Conservation (phyloP, 2,797 vertebrate genomes). For the Limnodromus scolopaceus region DNA sequence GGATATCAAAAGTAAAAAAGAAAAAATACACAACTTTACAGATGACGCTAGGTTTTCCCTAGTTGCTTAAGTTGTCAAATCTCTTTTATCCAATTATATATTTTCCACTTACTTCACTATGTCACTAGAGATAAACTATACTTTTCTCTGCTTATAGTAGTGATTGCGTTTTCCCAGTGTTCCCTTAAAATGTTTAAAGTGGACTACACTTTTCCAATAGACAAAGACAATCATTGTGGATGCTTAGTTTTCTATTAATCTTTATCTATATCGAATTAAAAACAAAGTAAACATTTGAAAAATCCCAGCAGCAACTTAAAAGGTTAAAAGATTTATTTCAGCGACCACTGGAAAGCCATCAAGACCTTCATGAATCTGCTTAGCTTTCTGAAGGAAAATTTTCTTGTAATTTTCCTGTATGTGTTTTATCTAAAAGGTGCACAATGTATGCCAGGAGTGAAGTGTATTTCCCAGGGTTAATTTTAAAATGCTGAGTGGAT, state of each 20-base stretch:
- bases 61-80: neutral
- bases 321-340: neutral
- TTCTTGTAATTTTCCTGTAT: neutral
- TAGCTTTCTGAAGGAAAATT: neutral
- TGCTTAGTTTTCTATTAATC: neutral
- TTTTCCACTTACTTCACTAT: neutral
- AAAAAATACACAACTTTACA: neutral
- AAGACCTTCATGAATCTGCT: neutral
- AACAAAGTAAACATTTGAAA: neutral
- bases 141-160: neutral
- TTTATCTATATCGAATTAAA: neutral
- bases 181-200: neutral
- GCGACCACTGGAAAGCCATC: neutral
- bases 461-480: neutral
- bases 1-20: neutral
- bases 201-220: neutral
- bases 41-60: neutral
- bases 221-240: neutral
- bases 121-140: neutral
- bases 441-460: neutral
- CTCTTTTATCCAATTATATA: neutral
- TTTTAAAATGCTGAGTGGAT: neutral
- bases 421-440: neutral
- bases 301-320: neutral
- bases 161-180: neutral